phyloP scores from a whole-genome alignment of 2,888 invertebrate genomes.

The Lepas anatifera region DNA sequence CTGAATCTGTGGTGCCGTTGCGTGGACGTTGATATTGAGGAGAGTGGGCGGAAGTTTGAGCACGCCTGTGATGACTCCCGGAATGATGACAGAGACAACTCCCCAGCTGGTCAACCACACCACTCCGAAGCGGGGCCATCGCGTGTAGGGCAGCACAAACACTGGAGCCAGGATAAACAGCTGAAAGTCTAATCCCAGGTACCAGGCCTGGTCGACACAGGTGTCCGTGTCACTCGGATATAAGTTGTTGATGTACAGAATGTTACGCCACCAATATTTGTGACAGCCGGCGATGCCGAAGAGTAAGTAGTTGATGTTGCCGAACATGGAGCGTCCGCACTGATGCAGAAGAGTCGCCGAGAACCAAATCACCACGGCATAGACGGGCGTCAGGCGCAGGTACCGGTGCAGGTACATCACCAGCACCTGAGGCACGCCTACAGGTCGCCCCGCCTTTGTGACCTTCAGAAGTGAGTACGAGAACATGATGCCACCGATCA shows the following conservation, averaged over 20 bases:
- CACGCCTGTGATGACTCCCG: not conserved
- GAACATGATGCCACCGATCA: not conserved
- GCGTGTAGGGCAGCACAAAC: not conserved
- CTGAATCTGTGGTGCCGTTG: not conserved
- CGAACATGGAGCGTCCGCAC: not conserved
- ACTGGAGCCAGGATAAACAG: not conserved
- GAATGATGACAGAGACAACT: not conserved
- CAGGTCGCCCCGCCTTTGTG: not conserved
- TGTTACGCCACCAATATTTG: slow-evolving; percentile 12
- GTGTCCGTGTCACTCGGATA: not conserved
- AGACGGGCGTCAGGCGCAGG: not conserved
- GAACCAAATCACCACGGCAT: not conserved
- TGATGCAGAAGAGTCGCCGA: not conserved
- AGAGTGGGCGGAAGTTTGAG: not conserved
- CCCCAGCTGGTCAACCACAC: not conserved
- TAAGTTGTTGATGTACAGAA: slow-evolving; percentile 15
- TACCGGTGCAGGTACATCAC: not conserved
- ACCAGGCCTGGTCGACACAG: not conserved
- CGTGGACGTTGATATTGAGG: not conserved
- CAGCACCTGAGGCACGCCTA: not conserved
- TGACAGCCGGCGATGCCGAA: slow-evolving; percentile 5
- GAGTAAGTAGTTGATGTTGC: not conserved
- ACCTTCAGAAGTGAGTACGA: not conserved
- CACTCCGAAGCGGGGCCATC: not conserved
- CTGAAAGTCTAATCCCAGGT: not conserved